Evolutionary conservation across 2,797 vertebrate species (phyloP), one percentile per base, ranked within the genome.

Genomic region (Hylomyscus alleni): DNA sequence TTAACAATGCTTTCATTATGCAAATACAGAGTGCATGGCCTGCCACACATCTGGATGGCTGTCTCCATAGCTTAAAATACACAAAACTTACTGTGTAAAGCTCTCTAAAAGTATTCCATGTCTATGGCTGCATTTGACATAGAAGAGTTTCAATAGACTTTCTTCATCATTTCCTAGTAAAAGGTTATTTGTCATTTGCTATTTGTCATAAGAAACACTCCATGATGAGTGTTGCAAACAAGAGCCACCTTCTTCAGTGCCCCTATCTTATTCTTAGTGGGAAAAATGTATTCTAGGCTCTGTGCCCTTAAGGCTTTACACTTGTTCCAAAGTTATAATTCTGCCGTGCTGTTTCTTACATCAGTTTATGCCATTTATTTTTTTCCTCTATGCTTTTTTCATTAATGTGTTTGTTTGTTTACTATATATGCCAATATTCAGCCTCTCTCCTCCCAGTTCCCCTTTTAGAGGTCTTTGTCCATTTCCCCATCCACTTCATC

Each of bases 321-420:
- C 80, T 96, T 85, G 56, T 83, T 94, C 50, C 84, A 10, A 77
- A 29, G 37, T 72, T 73, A 12, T 76, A 76, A 75, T 89, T 91
- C 80, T 83, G 60, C 31, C 73, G 4, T 31, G 24, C 24, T 69
- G 60, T 69, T 91, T 84, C 20, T 83, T 37, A 19, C 2, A 29
- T 47, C 24, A 37, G 2, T 69, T 92, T 72, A 91, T 90, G 11
- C 10, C 20, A 73, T n/a, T 69, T 31, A 12, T 67, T 67, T 34
- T 62, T 69, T 69, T 8, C 7, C 34, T 17, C 14, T 69, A 17
- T 34, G 31, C 34, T 15, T 69, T 69, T 34, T 67, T 17, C 1
- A n/a, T 19, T 69, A 69, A 69, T n/a, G n/a, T 19, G 19, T 69
- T n/a, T 69, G 31, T n/a, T 17, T n/a, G 20, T 69, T 69, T 69